Base-by-base conservation (phyloP, 1,140 invertebrate species). In the Cyclargus thomasi region DNA sequence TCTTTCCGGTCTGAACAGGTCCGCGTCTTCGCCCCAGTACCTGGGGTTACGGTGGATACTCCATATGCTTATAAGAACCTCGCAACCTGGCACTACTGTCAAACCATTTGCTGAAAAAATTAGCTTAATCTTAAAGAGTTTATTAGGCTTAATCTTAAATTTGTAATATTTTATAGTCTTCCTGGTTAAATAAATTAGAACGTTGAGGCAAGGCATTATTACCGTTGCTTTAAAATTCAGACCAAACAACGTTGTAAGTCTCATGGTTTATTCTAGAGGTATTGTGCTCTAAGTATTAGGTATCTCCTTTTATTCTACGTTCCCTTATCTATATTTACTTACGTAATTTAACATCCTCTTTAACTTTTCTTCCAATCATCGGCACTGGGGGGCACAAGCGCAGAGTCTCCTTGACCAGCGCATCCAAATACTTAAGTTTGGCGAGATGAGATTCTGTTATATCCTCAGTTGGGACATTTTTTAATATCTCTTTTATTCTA, bases 81-180 rank as follows among this genome's bases (percentile, higher is more conserved):
- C 36, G 18, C 36, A 18, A 4, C 63, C 63, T 8, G 20, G 36
- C 2, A 47, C 36, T 10, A 64, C 11, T 11, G 63, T 64, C 18
- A 64, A 11, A 20, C 63, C 63, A 2, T n/a, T 64, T 11, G 63
- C 63, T 64, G 63, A 21, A 64, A 64, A 35, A 18, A 35, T 17
- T 16, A 17, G 5, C 5, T 4, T 29, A 29, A 0, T 29, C 29
- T 29, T 29, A 29, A 29, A 2, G 59, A 23, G 8, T 23, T 17
- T 62, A 10, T n/a, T 29, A 29, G 8, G 29, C 29, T 7, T 23
- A 23, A 2, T 23, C 6, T 23, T 23, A 23, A 29, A 29, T 29
- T 29, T 4, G 8, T 29, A 7, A 29, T 29, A 4, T 29, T 29
- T 29, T 6, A 29, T 29, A 29, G 29, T 7, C 29, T 29, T 2